Percentiles rank a stretch among this genome's conserved stretches.
phyloP scores from a whole-genome alignment of 2,797 vertebrate species.

The Muraenolepis orangiensis region DNA sequence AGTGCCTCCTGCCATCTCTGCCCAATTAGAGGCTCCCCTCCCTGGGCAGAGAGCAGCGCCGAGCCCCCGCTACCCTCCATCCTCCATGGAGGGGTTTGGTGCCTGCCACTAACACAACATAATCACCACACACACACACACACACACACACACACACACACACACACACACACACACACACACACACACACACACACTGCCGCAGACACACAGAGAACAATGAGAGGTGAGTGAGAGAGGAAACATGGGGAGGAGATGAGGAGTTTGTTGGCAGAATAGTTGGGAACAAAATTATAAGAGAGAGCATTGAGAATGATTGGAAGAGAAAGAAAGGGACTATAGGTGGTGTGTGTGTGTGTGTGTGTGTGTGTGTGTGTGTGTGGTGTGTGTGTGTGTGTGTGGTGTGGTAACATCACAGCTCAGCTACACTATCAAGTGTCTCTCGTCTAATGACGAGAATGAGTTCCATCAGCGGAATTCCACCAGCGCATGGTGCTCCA shows the following conservation, averaged over 20 bases:
- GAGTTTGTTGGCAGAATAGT: background rate
- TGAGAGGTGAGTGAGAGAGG: background rate
- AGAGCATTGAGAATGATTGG: background rate
- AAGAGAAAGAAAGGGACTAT: conserved; percentile 2
- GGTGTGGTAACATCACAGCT: background rate
- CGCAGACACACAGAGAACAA: background rate
- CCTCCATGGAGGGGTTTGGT: background rate
- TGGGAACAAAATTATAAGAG: background rate
- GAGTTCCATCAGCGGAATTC: no score
- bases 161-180: no score
- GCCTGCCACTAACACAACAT: background rate
- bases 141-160: no score
- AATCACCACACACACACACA: no score
- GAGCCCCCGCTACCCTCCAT: conserved; percentile 27
- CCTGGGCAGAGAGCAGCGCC: conserved; percentile 36
- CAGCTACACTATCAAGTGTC: no score
- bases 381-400: background rate
- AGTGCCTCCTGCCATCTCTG: conserved; percentile 55
- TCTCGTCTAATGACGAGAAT: no score
- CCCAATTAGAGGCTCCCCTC: conserved; percentile 64
- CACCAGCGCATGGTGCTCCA: no score
- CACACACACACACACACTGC: no score
- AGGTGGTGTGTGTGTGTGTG: background rate
- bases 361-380: background rate
- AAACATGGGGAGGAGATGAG: background rate